phyloP scores from a whole-genome alignment of 2,888 invertebrate species.

The Shargacucullia verbasci region DNA sequence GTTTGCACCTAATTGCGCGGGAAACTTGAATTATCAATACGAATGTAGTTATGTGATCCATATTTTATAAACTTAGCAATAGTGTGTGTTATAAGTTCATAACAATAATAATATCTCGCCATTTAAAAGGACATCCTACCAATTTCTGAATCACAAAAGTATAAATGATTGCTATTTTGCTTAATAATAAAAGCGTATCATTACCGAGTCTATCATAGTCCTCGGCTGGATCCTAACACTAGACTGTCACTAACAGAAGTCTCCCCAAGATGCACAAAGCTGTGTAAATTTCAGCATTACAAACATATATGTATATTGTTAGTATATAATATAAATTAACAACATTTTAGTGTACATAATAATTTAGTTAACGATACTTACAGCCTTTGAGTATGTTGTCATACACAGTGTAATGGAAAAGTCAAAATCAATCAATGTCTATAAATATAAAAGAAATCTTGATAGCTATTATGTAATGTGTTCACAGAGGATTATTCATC shows the following conservation, averaged over 20 bases:
- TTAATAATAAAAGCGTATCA: background rate
- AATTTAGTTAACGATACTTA: too few species aligned
- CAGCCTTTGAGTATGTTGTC: too few species aligned
- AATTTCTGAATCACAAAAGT: background rate
- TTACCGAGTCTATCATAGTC: too few species aligned
- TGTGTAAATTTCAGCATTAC: background rate
- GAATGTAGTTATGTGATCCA: constrained; percentile 9
- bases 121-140: background rate
- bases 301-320: too few species aligned
- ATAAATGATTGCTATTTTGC: background rate
- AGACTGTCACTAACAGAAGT: background rate
- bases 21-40: constrained; percentile 64
- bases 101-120: background rate
- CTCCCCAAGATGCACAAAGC: background rate
- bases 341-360: too few species aligned
- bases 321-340: too few species aligned
- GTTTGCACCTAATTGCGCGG: constrained; percentile 68
- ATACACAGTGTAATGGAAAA: too few species aligned
- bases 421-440: too few species aligned
- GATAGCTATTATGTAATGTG: background rate
- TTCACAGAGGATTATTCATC: constrained; percentile 77
- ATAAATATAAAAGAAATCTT: too few species aligned
- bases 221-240: too few species aligned
- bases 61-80: constrained; percentile 17
- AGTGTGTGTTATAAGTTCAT: background rate